These are phyloP conservation scores for Cephus pulcher DNA, from an alignment of 2,888 invertebrate genomes.

Conservation along the genomic window DNA sequence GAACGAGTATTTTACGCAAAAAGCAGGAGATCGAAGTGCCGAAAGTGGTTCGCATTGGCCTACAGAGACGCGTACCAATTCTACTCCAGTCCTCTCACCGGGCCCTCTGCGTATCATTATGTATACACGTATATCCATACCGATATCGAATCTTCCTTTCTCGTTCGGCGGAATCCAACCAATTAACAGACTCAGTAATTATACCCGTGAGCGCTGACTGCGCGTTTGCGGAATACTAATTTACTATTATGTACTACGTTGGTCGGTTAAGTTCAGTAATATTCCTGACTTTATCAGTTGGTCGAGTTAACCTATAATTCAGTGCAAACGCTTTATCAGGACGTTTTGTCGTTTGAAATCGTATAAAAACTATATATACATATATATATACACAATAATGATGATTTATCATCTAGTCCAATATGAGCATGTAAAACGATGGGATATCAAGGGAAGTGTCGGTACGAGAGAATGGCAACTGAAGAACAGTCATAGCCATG, in stretches of 20 bases:
- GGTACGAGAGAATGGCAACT: background rate
- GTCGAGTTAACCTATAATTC: background rate
- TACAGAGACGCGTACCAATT: background rate
- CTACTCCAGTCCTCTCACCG: background rate
- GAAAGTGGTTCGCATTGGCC: background rate
- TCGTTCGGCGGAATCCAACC: background rate
- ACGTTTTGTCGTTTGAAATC: background rate
- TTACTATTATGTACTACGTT: background rate
- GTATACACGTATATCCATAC: background rate
- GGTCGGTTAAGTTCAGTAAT: background rate
- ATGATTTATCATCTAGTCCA: background rate
- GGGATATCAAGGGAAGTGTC: background rate
- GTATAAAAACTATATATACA: background rate
- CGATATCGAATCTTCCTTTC: background rate
- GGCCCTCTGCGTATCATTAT: background rate
- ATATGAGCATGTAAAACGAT: background rate
- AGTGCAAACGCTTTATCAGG: background rate
- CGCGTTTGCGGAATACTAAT: background rate
- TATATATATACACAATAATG: background rate
- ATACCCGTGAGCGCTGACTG: background rate
- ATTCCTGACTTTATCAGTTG: background rate
- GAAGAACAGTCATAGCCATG: background rate
- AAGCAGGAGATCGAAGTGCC: background rate
- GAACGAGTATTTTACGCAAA: background rate
- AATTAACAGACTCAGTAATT: background rate